phyloP scores from a whole-genome alignment of 2,797 vertebrate genomes.

The Micromesistius poutassou region DNA sequence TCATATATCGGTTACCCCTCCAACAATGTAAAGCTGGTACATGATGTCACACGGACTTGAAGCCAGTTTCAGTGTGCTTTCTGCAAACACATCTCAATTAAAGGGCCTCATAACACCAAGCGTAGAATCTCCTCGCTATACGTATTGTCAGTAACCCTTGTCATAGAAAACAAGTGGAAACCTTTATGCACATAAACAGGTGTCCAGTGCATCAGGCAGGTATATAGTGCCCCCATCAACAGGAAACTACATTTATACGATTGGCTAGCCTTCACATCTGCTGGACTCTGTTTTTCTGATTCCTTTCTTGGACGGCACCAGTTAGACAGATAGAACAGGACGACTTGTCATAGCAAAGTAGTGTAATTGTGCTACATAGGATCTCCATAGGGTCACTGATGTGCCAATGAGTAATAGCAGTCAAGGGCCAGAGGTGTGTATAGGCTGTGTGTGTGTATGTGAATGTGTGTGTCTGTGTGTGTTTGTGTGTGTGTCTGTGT shows the following conservation, averaged over 20 bases:
- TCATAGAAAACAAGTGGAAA: neutral
- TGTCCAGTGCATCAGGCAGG: neutral
- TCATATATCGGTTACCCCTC: conserved; percentile 4
- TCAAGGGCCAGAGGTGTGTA: neutral
- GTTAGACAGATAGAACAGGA: neutral
- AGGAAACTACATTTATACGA: neutral
- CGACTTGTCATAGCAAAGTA: neutral
- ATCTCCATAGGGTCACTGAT: conserved; percentile 1
- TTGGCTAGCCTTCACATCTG: neutral
- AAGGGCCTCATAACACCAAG: neutral
- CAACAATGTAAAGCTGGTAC: conserved; percentile 38
- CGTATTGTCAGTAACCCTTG: neutral
- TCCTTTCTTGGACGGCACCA: neutral
- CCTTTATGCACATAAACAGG: neutral
- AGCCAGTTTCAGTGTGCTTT: conserved; percentile 14
- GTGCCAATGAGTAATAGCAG: neutral
- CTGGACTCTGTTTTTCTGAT: neutral
- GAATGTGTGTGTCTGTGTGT: neutral
- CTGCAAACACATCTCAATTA: neutral
- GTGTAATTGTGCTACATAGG: neutral
- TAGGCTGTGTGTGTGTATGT: neutral
- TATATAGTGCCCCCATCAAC: neutral
- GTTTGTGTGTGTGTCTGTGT: neutral
- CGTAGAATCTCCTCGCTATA: neutral
- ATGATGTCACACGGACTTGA: conserved; percentile 9